A percentile compares a stretch with the other conserved stretches of the same genome.
Evolutionary conservation across 2,113 vertebrate genomes (phyloP).

Genomic region (Chlorodrepanis virens): DNA sequence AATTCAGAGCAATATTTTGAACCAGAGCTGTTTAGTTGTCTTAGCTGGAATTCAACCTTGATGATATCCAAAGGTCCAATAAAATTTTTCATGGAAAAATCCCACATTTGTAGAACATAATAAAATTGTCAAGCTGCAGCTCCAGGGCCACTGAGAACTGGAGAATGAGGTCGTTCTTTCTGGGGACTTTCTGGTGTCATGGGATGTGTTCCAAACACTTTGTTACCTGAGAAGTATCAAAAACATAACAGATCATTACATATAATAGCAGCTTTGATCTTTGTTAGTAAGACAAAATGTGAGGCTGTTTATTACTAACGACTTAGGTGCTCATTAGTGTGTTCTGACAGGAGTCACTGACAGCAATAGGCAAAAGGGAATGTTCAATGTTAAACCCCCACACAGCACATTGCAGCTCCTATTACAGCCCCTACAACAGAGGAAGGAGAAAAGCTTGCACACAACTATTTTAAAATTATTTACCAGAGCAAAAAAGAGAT

Average conservation of each 20-base stretch:
- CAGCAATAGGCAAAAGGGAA: not conserved
- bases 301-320: conserved; percentile 43
- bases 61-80: conserved; percentile 42
- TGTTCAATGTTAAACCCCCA: not conserved
- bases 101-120: not conserved
- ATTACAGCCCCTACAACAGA: not conserved
- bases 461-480: not conserved
- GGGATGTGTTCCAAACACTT: conserved; percentile 31
- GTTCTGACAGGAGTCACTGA: not conserved
- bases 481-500: not conserved
- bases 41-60: conserved; percentile 29
- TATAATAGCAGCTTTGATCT: conserved; percentile 19
- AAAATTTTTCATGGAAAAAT: conserved; percentile 55
- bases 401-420: not conserved
- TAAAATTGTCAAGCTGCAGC: conserved; percentile 35
- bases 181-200: not conserved
- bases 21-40: conserved; percentile 29
- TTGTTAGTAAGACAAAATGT: conserved; percentile 31
- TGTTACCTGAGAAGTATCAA: conserved; percentile 61
- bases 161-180: not conserved
- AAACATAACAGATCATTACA: conserved; percentile 46
- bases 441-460: not conserved
- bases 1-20: conserved; percentile 7
- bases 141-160: not conserved
- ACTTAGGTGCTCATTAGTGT: conserved; percentile 31